A percentile compares a stretch with the other conserved stretches of the same genome.
Evolutionary conservation across 1,140 invertebrate species (phyloP).

Genomic region (Octopus bimaculoides): DNA sequence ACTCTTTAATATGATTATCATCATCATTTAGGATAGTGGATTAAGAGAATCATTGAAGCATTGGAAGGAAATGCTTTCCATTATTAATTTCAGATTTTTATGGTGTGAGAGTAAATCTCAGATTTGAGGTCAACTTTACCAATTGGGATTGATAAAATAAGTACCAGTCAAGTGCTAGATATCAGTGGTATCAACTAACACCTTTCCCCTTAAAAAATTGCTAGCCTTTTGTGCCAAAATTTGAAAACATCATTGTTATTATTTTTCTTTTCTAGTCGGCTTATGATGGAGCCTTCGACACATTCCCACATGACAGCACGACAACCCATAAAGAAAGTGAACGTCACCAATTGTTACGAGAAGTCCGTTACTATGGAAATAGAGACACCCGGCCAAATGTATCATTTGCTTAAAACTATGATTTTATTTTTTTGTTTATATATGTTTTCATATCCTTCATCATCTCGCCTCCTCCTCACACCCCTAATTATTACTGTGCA

Average conservation of each 20-base stretch:
- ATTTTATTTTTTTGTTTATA: too few relatives aligned
- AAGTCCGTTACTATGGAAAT: slow-evolving; percentile 10
- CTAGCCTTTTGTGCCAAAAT: neutral
- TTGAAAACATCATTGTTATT: neutral
- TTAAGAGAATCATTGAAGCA: too few relatives aligned
- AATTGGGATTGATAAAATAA: neutral
- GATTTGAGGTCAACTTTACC: neutral
- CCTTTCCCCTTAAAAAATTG: neutral
- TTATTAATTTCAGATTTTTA: too few relatives aligned
- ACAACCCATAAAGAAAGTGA: neutral
- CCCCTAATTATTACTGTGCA: too few relatives aligned
- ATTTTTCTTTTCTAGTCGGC: neutral
- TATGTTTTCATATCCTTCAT: too few relatives aligned
- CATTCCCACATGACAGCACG: slow-evolving; percentile 7
- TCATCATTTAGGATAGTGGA: too few relatives aligned
- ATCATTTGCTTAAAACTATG: neutral
- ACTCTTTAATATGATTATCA: too few relatives aligned
- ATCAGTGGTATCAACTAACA: neutral
- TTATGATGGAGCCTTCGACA: neutral
- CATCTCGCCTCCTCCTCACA: too few relatives aligned
- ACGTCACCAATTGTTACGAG: neutral
- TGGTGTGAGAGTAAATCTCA: too few relatives aligned
- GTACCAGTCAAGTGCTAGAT: neutral
- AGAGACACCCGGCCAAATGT: neutral
- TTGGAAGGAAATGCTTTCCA: too few relatives aligned